phyloP scores from a whole-genome alignment of 2,888 invertebrate species.

The Philhelius pedissequus region DNA sequence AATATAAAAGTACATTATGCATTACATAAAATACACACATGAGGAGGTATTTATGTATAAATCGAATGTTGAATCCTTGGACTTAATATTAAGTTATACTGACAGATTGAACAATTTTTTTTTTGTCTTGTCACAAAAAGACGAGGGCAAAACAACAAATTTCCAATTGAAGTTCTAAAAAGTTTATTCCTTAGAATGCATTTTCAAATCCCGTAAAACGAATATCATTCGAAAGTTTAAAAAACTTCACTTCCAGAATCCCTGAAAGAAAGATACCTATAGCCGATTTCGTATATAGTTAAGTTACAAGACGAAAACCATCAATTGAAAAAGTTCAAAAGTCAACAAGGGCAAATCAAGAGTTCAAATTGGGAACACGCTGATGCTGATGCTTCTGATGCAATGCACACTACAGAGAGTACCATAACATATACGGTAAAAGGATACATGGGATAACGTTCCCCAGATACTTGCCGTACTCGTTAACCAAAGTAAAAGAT shows the following conservation, averaged over 20 bases:
- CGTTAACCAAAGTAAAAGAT: constrained; percentile 54
- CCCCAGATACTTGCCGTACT: constrained; percentile 38
- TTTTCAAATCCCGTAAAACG: constrained; percentile 50
- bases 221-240: constrained; percentile 53
- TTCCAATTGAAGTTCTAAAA: constrained; percentile 45
- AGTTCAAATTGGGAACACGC: constrained; percentile 61
- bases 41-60: no score
- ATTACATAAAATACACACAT: no score
- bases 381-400: constrained; percentile 7
- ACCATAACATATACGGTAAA: background rate
- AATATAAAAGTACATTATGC: no score
- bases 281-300: background rate
- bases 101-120: constrained; percentile 40
- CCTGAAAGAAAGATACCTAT: background rate
- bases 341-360: constrained; percentile 67
- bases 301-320: constrained; percentile 40
- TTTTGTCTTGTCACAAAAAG: constrained; percentile 8
- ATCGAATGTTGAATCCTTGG: background rate
- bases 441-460: constrained; percentile 3
- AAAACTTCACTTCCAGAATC: constrained; percentile 50
- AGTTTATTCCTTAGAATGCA: constrained; percentile 50
- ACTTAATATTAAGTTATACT: constrained; percentile 2
- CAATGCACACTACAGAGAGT: background rate
- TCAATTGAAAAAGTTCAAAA: constrained; percentile 56
- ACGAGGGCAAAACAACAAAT: constrained; percentile 21